phyloP scores from a whole-genome alignment of 2,888 invertebrate species.

The Cartodere bifasciata region DNA sequence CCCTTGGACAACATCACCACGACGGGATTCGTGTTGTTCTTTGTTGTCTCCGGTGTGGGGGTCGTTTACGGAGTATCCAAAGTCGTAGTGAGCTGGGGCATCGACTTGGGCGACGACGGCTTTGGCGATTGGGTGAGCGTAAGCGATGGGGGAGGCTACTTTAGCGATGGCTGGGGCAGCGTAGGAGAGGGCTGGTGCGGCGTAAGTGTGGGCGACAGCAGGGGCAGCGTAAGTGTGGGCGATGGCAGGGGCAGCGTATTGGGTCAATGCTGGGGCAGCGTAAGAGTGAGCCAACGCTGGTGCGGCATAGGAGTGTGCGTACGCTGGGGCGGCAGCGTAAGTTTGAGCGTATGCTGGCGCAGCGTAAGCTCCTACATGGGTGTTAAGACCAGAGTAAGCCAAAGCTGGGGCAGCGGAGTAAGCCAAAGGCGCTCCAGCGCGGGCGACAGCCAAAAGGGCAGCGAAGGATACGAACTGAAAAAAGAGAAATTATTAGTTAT shows the following conservation, averaged over 20 bases:
- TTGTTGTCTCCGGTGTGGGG: conserved; percentile 39
- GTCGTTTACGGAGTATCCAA: conserved; percentile 22
- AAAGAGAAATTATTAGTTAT: too few relatives aligned
- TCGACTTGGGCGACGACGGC: conserved; percentile 29
- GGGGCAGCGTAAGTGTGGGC: conserved; percentile 10
- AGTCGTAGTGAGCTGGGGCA: conserved; percentile 24
- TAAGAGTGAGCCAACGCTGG: conserved; percentile 28
- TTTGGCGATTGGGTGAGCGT: conserved; percentile 18
- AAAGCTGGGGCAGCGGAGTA: too few relatives aligned
- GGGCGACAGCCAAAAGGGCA: conserved; percentile 17
- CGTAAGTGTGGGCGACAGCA: conserved; percentile 17
- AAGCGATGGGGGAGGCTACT: conserved; percentile 12
- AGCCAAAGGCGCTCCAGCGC: too few relatives aligned
- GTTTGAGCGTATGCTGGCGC: conserved; percentile 7
- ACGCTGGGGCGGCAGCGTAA: conserved; percentile 22
- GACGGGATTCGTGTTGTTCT: conserved; percentile 38
- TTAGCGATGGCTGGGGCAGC: conserved; percentile 26
- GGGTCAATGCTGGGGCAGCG: conserved; percentile 11
- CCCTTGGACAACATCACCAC: conserved; percentile 40
- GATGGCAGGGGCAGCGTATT: conserved; percentile 14
- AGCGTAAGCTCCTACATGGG: conserved; percentile 6
- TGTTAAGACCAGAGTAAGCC: too few relatives aligned
- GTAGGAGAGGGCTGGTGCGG: conserved; percentile 11
- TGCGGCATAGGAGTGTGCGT: conserved; percentile 21
- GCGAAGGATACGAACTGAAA: conserved; percentile 22